Conservation (phyloP, 2,888 invertebrate genomes). For the Caenorhabditis uteleia region DNA sequence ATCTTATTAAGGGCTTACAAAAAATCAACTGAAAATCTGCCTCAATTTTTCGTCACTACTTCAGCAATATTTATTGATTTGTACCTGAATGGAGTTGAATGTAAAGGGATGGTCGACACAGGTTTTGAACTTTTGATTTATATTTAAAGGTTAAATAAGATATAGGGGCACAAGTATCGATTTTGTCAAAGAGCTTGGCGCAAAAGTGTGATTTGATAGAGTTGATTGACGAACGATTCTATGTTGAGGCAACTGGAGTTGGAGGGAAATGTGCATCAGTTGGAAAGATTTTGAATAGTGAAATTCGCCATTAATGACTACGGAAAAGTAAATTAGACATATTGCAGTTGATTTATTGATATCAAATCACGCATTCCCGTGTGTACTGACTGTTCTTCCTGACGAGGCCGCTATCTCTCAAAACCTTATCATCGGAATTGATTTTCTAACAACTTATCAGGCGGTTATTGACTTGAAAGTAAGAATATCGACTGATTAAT, state of each 20-base stretch:
- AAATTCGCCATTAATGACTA: background rate
- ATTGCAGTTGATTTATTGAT: constrained; percentile 19
- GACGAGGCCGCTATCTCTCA: background rate
- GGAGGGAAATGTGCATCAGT: constrained; percentile 11
- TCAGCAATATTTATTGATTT: constrained; percentile 14
- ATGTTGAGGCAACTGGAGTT: constrained; percentile 18
- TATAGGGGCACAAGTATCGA: constrained; percentile 21
- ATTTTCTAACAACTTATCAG: constrained; percentile 15
- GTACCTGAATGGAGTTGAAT: background rate
- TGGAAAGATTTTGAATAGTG: constrained; percentile 25
- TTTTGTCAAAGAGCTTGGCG: constrained; percentile 7
- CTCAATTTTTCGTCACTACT: constrained; percentile 23
- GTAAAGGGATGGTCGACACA: constrained; percentile 17
- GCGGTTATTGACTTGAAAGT: constrained; percentile 13
- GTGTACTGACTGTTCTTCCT: constrained; percentile 19
- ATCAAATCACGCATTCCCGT: constrained; percentile 1
- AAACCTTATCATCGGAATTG: constrained; percentile 19
- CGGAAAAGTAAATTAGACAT: background rate
- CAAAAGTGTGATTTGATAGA: constrained; percentile 4
- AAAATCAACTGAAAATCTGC: constrained; percentile 11
- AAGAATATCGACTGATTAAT: no score
- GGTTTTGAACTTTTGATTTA: constrained; percentile 4
- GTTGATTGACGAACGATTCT: constrained; percentile 11
- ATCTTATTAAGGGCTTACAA: constrained; percentile 19
- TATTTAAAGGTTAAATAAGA: background rate